These are phyloP conservation scores for Caenorhabditis sp. DNA, from an alignment of 2,888 invertebrate species.

Conservation along the genomic window DNA sequence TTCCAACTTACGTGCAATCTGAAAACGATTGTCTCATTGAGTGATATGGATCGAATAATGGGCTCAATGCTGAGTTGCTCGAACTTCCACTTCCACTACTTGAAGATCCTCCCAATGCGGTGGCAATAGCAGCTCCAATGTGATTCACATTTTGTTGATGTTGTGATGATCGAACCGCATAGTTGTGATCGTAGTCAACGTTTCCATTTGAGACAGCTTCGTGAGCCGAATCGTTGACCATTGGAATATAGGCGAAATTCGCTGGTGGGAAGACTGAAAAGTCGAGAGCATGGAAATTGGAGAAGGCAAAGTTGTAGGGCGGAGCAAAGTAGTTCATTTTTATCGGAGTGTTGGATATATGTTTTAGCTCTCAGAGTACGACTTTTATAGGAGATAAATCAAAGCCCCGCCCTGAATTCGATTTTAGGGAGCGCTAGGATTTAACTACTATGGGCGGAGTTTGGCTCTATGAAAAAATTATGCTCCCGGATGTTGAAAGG, in stretches of 20 bases:
- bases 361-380: no score
- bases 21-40: conserved; percentile 22
- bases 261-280: conserved; percentile 37
- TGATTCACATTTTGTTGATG: not conserved
- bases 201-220: conserved; percentile 30
- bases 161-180: conserved; percentile 14
- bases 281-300: not conserved
- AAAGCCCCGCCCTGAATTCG: no score
- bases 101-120: conserved; percentile 3
- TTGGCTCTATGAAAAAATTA: no score
- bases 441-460: no score
- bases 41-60: conserved; percentile 22
- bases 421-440: no score
- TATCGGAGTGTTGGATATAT: no score
- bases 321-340: not conserved
- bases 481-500: no score
- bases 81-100: not conserved
- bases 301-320: not conserved
- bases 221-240: conserved; percentile 21
- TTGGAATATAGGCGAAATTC: conserved; percentile 12
- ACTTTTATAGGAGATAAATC: no score
- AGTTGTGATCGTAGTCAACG: conserved; percentile 26
- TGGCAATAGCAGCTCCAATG: conserved; percentile 9
- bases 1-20: conserved; percentile 28
- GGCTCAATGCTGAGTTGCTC: not conserved